Evolutionary conservation across 2,797 vertebrate species (phyloP).

Genomic region (Girardinus metallicus): DNA sequence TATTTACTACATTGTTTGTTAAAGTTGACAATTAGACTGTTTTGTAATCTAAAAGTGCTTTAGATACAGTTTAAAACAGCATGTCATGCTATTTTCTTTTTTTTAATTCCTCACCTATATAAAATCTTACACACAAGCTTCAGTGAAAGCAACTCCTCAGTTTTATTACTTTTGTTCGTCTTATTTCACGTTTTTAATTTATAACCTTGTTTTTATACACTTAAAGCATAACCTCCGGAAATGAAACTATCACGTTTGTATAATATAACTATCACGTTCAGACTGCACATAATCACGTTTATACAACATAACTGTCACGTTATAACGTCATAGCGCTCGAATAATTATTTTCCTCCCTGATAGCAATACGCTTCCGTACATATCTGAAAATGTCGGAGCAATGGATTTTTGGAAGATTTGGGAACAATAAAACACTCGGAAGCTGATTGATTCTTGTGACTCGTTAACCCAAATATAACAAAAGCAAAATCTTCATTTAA

Average conservation of each 20-base stretch:
- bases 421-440: background rate
- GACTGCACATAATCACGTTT: too few relatives aligned
- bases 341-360: too few relatives aligned
- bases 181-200: too few relatives aligned
- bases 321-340: too few relatives aligned
- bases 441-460: background rate
- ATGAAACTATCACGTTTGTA: too few relatives aligned
- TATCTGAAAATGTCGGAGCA: too few relatives aligned
- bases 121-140: background rate
- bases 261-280: too few relatives aligned
- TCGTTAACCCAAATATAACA: background rate
- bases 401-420: background rate
- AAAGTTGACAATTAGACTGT: background rate
- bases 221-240: too few relatives aligned
- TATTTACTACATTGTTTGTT: background rate
- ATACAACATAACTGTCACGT: too few relatives aligned
- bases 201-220: too few relatives aligned
- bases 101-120: background rate
- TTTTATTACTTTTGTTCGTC: too few relatives aligned
- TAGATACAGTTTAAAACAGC: background rate
- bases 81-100: background rate
- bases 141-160: background rate
- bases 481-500: background rate
- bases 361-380: too few relatives aligned
- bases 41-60: background rate